Percentiles rank a stretch among this genome's conserved stretches.
These are phyloP conservation scores for Sinocyclocheilus grahami DNA, from an alignment of 2,113 vertebrate species.

Conservation along the genomic window DNA sequence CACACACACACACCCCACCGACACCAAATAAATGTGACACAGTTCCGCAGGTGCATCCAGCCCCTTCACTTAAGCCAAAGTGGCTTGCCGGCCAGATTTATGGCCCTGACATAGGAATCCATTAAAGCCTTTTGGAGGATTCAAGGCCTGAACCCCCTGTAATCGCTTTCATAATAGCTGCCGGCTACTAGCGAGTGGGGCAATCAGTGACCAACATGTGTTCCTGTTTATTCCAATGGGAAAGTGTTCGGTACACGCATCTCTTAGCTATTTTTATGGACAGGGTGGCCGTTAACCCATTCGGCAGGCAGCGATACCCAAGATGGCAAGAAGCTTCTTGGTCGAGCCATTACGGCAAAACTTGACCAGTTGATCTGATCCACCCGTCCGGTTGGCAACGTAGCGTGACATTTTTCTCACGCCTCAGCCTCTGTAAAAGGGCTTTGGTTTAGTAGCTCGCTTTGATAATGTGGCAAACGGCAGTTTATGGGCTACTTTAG, in stretches of 20 bases:
- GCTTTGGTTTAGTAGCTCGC: slow-evolving; percentile 40
- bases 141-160: slow-evolving; percentile 75
- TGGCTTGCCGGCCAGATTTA: slow-evolving; percentile 78
- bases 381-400: neutral
- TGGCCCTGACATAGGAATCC: slow-evolving; percentile 82
- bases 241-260: slow-evolving; percentile 76
- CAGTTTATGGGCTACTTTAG: slow-evolving; percentile 54
- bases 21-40: slow-evolving; percentile 63
- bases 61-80: slow-evolving; percentile 50
- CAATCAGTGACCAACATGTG: slow-evolving; percentile 79
- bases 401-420: slow-evolving; percentile 38
- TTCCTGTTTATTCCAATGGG: slow-evolving; percentile 76
- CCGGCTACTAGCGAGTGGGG: slow-evolving; percentile 74
- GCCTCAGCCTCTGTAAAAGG: slow-evolving; percentile 46
- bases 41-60: slow-evolving; percentile 78
- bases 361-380: neutral
- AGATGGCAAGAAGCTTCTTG: neutral
- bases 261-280: slow-evolving; percentile 74
- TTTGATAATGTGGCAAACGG: slow-evolving; percentile 65
- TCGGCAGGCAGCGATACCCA: slow-evolving; percentile 41
- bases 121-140: slow-evolving; percentile 84
- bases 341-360: neutral
- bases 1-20: neutral
- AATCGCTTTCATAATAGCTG: slow-evolving; percentile 80
- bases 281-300: slow-evolving; percentile 72